phyloP scores from a whole-genome alignment of 2,888 invertebrate genomes.

The Acrobasis suavella region DNA sequence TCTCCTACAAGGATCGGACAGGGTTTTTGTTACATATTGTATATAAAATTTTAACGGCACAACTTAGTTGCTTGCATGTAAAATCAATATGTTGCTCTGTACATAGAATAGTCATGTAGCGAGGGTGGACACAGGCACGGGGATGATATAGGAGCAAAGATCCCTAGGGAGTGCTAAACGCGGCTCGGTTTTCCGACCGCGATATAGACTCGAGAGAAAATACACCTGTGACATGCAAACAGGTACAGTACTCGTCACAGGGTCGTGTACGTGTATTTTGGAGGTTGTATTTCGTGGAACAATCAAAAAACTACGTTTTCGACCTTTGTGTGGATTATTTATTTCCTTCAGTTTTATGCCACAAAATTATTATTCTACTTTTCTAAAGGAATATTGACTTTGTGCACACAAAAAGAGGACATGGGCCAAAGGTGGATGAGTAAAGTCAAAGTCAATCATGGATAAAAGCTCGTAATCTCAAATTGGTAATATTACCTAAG shows the following conservation, averaged over 20 bases:
- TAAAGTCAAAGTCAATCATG: no score
- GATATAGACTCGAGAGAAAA: conserved; percentile 26
- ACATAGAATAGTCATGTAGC: conserved; percentile 30
- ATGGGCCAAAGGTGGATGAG: no score
- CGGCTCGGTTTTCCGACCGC: conserved; percentile 28
- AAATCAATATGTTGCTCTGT: not conserved
- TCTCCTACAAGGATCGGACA: no score
- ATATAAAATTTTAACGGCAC: no score
- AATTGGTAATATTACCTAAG: no score
- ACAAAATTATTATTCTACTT: no score
- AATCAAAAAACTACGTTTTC: not conserved
- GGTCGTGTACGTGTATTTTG: not conserved
- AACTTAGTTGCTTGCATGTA: not conserved
- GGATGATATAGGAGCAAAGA: conserved; percentile 32
- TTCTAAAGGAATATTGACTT: no score
- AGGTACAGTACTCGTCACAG: conserved; percentile 17
- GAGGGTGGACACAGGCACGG: conserved; percentile 29
- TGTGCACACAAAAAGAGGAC: no score
- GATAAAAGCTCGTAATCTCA: no score
- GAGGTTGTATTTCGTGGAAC: not conserved
- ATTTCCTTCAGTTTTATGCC: no score
- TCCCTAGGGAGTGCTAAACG: conserved; percentile 32
- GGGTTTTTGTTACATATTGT: no score
- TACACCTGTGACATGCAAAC: conserved; percentile 30
- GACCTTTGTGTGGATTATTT: no score